Conservation (phyloP, 2,797 vertebrate genomes). For the Poecile montanus region DNA sequence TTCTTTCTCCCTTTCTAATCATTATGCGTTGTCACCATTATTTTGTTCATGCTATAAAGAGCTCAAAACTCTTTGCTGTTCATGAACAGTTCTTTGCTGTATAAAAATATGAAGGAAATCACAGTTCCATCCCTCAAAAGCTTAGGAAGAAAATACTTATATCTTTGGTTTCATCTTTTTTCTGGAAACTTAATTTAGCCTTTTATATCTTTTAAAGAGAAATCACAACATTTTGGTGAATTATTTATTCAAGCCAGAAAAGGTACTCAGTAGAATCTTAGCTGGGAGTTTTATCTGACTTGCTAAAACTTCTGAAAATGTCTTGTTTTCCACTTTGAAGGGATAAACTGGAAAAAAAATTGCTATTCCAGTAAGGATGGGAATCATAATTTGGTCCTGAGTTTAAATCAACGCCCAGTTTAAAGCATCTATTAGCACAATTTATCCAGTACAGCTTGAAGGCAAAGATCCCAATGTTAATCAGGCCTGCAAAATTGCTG, state of each 20-base stretch:
- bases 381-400: not conserved
- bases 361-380: not conserved
- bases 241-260: not conserved
- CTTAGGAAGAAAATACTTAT: not conserved
- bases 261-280: not conserved
- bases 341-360: not conserved
- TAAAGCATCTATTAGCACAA: not conserved
- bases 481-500: not conserved
- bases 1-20: not conserved
- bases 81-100: not conserved
- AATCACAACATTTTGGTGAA: not conserved
- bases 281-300: not conserved
- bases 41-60: not conserved
- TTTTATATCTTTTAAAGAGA: not conserved
- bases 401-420: not conserved
- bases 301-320: not conserved
- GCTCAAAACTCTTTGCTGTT: not conserved
- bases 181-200: not conserved
- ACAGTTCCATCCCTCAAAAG: not conserved
- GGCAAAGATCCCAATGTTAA: not conserved
- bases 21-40: not conserved
- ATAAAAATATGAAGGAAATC: not conserved
- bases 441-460: not conserved
- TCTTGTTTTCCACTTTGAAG: not conserved
- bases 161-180: not conserved